These are phyloP conservation scores for Cheilosia pagana DNA, from an alignment of 2,888 invertebrate species.

Conservation along the genomic window DNA sequence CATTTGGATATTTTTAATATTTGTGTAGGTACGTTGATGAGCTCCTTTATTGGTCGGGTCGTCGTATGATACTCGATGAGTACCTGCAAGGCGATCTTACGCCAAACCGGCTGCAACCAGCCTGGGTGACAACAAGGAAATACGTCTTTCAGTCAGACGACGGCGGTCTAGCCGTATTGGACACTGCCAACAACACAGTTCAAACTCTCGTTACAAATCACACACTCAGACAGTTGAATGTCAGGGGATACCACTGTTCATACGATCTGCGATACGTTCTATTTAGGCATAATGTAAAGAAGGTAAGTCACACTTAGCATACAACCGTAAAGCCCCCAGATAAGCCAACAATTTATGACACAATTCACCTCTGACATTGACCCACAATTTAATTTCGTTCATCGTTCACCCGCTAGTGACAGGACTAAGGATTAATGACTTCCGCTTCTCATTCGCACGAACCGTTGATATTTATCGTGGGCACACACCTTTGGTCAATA, in stretches of 20 bases:
- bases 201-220: slow-evolving; percentile 93
- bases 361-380: slow-evolving; percentile 24
- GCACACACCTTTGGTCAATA: slow-evolving; percentile 56
- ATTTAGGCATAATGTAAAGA: slow-evolving; percentile 94
- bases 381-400: slow-evolving; percentile 24
- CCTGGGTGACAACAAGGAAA: slow-evolving; percentile 92
- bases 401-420: slow-evolving; percentile 23
- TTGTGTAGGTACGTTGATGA: slow-evolving; percentile 91
- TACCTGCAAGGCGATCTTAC: slow-evolving; percentile 91
- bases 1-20: neutral
- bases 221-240: slow-evolving; percentile 93
- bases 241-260: slow-evolving; percentile 93
- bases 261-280: slow-evolving; percentile 93
- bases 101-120: slow-evolving; percentile 89
- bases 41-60: slow-evolving; percentile 94
- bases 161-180: slow-evolving; percentile 91
- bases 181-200: slow-evolving; percentile 91
- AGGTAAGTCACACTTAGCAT: slow-evolving; percentile 86
- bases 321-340: neutral
- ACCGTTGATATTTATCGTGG: slow-evolving; percentile 26
- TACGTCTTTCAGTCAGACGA: slow-evolving; percentile 94
- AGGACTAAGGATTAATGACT: slow-evolving; percentile 49
- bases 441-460: slow-evolving; percentile 54
- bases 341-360: slow-evolving; percentile 9
- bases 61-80: slow-evolving; percentile 93